Evolutionary conservation across 2,888 invertebrate genomes (phyloP).

Genomic region (Synanthedon tipuliformis): DNA sequence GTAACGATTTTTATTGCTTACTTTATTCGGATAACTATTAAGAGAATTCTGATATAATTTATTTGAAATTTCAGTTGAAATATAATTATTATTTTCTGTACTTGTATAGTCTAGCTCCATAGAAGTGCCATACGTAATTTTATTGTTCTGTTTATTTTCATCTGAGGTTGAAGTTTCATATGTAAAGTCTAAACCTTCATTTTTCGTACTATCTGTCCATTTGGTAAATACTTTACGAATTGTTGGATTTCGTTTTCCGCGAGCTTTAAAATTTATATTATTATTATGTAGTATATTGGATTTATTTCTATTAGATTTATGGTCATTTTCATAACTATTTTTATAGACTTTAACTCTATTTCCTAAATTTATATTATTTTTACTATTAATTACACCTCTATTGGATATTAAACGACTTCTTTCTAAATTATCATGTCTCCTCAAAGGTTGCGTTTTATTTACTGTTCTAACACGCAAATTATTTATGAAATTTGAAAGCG

Average conservation of each 20-base stretch:
- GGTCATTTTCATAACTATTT: neutral
- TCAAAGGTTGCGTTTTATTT: neutral
- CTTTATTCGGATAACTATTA: neutral
- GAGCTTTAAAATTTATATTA: slow-evolving; percentile 1
- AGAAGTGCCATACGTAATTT: slow-evolving; percentile 6
- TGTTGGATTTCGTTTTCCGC: slow-evolving; percentile 28
- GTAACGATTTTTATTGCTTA: slow-evolving; percentile 18
- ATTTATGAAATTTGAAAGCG: neutral
- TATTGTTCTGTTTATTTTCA: slow-evolving; percentile 13
- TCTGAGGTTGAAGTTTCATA: slow-evolving; percentile 33
- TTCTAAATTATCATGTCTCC: slow-evolving; percentile 2
- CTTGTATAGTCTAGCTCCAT: slow-evolving; percentile 14
- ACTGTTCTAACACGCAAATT: neutral
- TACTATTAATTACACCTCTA: neutral
- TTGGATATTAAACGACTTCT: slow-evolving; percentile 5
- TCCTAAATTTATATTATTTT: neutral
- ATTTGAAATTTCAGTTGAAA: slow-evolving; percentile 16
- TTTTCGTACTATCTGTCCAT: slow-evolving; percentile 63
- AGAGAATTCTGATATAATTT: slow-evolving; percentile 14
- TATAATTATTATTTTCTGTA: slow-evolving; percentile 17
- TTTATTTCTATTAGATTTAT: slow-evolving; percentile 6
- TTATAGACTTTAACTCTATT: slow-evolving; percentile 1
- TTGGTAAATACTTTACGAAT: slow-evolving; percentile 62
- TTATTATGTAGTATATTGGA: neutral
- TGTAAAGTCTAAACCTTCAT: slow-evolving; percentile 52